Conservation (phyloP, 2,888 invertebrate species). For the Anaspis maculata region DNA sequence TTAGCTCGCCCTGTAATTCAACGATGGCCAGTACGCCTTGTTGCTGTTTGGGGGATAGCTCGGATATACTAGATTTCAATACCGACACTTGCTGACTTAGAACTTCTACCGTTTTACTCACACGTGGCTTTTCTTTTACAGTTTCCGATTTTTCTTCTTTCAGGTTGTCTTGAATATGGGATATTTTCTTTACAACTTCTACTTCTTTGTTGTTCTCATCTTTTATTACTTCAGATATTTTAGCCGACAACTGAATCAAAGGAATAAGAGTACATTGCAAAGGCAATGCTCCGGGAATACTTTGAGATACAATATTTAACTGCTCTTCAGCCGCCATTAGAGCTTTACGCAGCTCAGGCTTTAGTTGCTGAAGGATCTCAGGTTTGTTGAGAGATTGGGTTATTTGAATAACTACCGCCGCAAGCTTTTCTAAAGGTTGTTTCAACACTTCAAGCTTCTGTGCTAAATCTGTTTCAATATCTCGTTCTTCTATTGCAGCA, state of each 20-base stretch:
- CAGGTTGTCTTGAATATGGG: too few species aligned
- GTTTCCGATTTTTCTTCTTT: too few species aligned
- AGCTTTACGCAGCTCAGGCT: conserved; percentile 14
- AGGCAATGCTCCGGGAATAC: conserved; percentile 7
- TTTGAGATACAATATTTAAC: conserved; percentile 5
- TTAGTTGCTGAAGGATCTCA: conserved; percentile 13
- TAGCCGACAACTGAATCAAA: conserved; percentile 9
- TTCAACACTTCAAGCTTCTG: conserved; percentile 7
- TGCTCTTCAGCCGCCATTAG: conserved; percentile 12
- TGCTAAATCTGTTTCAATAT: too few species aligned
- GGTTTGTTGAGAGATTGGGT: conserved; percentile 15
- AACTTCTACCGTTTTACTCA: conserved; percentile 9
- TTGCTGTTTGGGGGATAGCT: not conserved
- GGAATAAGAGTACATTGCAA: conserved; percentile 5
- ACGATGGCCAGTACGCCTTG: conserved; percentile 1
- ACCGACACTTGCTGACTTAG: conserved; percentile 3
- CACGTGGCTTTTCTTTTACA: too few species aligned
- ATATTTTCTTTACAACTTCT: too few species aligned
- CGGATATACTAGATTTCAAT: not conserved
- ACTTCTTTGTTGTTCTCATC: too few species aligned
- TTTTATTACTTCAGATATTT: too few species aligned
- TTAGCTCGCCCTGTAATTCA: too few species aligned
- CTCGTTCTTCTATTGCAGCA: too few species aligned
- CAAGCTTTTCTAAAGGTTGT: conserved; percentile 20
- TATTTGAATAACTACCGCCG: conserved; percentile 13